A percentile compares a stretch with the other conserved stretches of the same genome.
Evolutionary conservation across 2,797 vertebrate genomes (phyloP).

Genomic region (Aulostomus chinensis): DNA sequence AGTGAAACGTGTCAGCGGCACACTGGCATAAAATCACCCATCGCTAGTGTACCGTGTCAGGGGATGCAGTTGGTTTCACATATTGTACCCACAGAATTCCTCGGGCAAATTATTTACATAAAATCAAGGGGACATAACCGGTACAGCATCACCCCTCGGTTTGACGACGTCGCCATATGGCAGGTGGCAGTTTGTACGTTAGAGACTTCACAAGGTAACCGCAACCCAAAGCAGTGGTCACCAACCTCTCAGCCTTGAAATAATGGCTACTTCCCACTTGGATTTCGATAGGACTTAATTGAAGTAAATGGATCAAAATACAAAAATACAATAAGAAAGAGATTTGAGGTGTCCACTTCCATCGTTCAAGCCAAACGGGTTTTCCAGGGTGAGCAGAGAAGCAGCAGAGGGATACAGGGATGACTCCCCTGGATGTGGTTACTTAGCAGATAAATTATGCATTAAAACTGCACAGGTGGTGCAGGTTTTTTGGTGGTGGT

Average conservation of each 20-base stretch:
- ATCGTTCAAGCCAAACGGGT: conserved; percentile 12
- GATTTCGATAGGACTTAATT: too few relatives aligned
- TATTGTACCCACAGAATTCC: not conserved
- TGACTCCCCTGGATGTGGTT: conserved; percentile 69
- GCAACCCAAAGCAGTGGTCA: too few relatives aligned
- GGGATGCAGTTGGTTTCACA: not conserved
- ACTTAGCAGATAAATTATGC: conserved; percentile 81
- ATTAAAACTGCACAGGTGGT: conserved; percentile 81
- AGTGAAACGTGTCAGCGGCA: conserved; percentile 52
- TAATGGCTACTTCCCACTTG: too few relatives aligned
- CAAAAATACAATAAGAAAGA: conserved; percentile 29
- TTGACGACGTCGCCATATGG: too few relatives aligned
- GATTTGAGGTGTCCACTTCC: conserved; percentile 18
- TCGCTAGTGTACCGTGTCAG: conserved; percentile 21
- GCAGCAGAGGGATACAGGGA: conserved; percentile 28
- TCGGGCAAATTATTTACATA: too few relatives aligned
- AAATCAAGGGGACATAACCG: too few relatives aligned
- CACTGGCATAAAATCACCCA: conserved; percentile 24
- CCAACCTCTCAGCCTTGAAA: too few relatives aligned
- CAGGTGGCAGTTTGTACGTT: too few relatives aligned
- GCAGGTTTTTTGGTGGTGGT: conserved; percentile 59
- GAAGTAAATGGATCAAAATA: too few relatives aligned
- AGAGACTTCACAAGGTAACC: too few relatives aligned
- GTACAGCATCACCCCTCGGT: too few relatives aligned
- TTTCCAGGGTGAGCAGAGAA: conserved; percentile 15